phyloP scores from a whole-genome alignment of 2,888 invertebrate genomes.

The Scaeva pyrastri region DNA sequence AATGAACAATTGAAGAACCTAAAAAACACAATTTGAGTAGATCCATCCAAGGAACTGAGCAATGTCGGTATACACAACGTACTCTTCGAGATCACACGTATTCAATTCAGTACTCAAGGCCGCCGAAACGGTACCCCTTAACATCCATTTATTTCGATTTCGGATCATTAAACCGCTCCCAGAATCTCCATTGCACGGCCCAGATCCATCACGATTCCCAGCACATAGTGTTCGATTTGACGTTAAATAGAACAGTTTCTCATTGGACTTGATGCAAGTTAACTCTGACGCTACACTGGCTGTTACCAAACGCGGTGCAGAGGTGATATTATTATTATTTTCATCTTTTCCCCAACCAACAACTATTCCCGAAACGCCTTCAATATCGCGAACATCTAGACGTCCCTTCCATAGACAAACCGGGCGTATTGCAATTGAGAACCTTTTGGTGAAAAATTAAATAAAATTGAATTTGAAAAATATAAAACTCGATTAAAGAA shows the following conservation, averaged over 20 bases:
- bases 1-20: too few relatives aligned
- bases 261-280: slow-evolving; percentile 83
- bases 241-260: slow-evolving; percentile 76
- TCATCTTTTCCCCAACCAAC: slow-evolving; percentile 85
- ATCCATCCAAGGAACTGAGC: slow-evolving; percentile 85
- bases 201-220: slow-evolving; percentile 80
- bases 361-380: slow-evolving; percentile 83
- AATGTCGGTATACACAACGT: slow-evolving; percentile 86
- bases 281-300: slow-evolving; percentile 84
- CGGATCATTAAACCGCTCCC: slow-evolving; percentile 85
- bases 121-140: slow-evolving; percentile 85
- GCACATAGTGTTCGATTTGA: slow-evolving; percentile 78
- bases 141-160: slow-evolving; percentile 82
- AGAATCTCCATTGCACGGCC: slow-evolving; percentile 85
- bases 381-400: slow-evolving; percentile 77
- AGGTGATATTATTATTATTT: slow-evolving; percentile 73
- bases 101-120: slow-evolving; percentile 80
- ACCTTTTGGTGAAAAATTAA: slow-evolving; percentile 72
- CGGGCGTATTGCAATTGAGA: slow-evolving; percentile 78
- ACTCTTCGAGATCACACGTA: slow-evolving; percentile 86
- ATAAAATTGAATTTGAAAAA: neutral
- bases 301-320: slow-evolving; percentile 81
- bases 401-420: slow-evolving; percentile 79
- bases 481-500: too few relatives aligned
- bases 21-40: slow-evolving; percentile 25